Percentiles rank a stretch among this genome's conserved stretches.
phyloP scores from a whole-genome alignment of 2,888 invertebrate species.

The Drosophila neutralis region DNA sequence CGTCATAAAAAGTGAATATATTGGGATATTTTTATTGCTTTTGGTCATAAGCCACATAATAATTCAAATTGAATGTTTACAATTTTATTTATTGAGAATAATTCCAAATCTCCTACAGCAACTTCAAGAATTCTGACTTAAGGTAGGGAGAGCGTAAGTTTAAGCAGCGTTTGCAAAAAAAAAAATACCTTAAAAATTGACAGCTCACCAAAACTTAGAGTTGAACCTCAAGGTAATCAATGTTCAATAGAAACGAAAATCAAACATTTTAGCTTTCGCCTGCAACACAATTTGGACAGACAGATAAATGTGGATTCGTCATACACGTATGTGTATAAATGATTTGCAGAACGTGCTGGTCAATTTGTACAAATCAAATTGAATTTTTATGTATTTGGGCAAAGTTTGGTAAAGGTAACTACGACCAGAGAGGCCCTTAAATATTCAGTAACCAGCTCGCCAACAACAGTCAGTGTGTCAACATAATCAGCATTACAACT shows the following conservation, averaged over 20 bases:
- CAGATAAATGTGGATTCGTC: slow-evolving; percentile 6
- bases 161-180: background rate
- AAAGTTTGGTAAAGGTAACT: slow-evolving; percentile 20
- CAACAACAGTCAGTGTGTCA: slow-evolving; percentile 62
- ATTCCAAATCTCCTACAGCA: background rate
- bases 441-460: slow-evolving; percentile 51
- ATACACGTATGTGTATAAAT: slow-evolving; percentile 9
- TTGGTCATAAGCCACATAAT: slow-evolving; percentile 11
- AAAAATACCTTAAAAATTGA: background rate
- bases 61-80: slow-evolving; percentile 13
- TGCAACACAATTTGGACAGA: background rate
- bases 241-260: background rate
- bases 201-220: slow-evolving; percentile 4
- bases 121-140: background rate
- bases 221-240: slow-evolving; percentile 11
- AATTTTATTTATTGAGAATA: slow-evolving; percentile 18
- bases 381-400: slow-evolving; percentile 55
- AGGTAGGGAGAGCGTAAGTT: background rate
- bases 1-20: slow-evolving; percentile 18
- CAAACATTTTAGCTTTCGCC: background rate
- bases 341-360: slow-evolving; percentile 32
- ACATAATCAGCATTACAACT: slow-evolving; percentile 73
- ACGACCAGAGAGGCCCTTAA: slow-evolving; percentile 48
- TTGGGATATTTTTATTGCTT: background rate
- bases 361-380: slow-evolving; percentile 49